These are phyloP conservation scores for Sipha flava DNA, from an alignment of 1,140 invertebrate genomes.

Conservation along the genomic window DNA sequence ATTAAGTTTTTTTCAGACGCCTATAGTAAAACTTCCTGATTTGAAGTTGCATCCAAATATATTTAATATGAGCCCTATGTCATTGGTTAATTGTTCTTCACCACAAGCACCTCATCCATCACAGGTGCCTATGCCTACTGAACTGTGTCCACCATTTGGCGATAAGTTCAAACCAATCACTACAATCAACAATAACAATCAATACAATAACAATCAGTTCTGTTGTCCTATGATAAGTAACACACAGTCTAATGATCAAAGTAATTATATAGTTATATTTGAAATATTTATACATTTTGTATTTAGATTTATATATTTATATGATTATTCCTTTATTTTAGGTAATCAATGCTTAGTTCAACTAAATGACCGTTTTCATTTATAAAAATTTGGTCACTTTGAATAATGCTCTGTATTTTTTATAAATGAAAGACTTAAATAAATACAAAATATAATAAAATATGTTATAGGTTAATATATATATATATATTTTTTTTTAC, in stretches of 20 bases:
- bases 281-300: not conserved
- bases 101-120: constrained; percentile 27
- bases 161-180: not conserved
- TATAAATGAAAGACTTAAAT: constrained; percentile 24
- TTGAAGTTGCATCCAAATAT: constrained; percentile 35
- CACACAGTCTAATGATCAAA: not conserved
- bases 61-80: constrained; percentile 30
- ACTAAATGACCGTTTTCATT: not conserved
- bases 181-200: constrained; percentile 23
- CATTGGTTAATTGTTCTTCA: not conserved
- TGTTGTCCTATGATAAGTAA: not conserved
- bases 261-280: not conserved
- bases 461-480: not conserved
- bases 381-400: not conserved
- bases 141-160: constrained; percentile 9
- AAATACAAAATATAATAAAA: not conserved
- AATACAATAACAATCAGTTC: not conserved
- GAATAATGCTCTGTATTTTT: not conserved
- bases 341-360: not conserved
- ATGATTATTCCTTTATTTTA: not conserved
- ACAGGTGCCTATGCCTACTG: constrained; percentile 12
- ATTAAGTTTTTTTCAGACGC: constrained; percentile 15
- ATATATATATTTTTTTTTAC: constrained; percentile 22
- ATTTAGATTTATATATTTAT: not conserved
- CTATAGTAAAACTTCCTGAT: constrained; percentile 32